Base-by-base conservation (phyloP, 2,113 vertebrate genomes). In the Leuciscus idus region DNA sequence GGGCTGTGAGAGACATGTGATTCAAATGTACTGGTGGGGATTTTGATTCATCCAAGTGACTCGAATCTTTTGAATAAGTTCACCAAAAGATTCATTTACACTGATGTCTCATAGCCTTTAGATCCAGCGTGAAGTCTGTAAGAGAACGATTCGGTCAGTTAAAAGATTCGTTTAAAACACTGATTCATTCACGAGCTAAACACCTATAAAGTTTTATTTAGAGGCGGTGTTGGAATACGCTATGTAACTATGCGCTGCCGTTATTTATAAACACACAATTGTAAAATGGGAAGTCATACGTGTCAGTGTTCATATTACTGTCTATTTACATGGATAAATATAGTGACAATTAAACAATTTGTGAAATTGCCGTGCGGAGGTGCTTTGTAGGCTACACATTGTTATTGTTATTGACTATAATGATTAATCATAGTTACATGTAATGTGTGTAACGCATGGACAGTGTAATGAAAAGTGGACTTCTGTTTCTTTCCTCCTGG, bases 251-350 rank as follows among this genome's bases (percentile, higher is more conserved):
- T 64, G 23, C n/a, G 55, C 23, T 39, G 33, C 36, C 6, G 59
- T 46, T 64, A 81, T 81, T 81, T 81, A 81, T 66, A 81, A 46
- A 28, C 39, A 21, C n/a, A 21, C 28, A 50, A 66, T 81, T 81
- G 61, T 48, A 48, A 66, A 66, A 48, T 30, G 15, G 23, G 28
- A 66, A 81, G 39, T 61, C 39, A n/a, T 64, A 64, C 21, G 26
- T 75, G 17, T 3, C n/a, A 75, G 23, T 46, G 12, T 43, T 74
- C n/a, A 74, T 39, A 12, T 79, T 64, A 81, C 78, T 46, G 59
- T 81, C 79, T 64, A 48, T 66, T 28, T 66, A 30, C 15, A 48
- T 48, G 1, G 3, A 80, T 80, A 80, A n/a, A n/a, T 15, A 43
- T 36, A 62, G 57, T n/a, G 55, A 39, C 33, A 15, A 79, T 46